phyloP scores from a whole-genome alignment of 2,113 vertebrate genomes.

The Bagarius yarrelli region DNA sequence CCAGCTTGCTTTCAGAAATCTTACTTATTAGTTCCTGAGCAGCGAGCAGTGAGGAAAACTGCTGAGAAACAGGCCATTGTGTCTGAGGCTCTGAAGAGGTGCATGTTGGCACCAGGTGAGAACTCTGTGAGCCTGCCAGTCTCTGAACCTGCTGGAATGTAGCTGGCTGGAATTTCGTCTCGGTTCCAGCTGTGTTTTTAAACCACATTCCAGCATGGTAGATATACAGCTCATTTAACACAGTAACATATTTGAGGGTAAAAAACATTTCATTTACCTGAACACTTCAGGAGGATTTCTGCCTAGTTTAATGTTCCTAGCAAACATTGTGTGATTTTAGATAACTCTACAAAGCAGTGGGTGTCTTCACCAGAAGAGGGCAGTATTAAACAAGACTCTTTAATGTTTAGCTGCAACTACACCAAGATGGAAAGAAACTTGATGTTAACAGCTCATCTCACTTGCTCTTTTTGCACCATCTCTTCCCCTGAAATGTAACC shows the following conservation, averaged over 20 bases:
- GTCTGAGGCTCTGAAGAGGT: not conserved
- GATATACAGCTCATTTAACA: conserved; percentile 29
- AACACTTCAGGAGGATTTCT: conserved; percentile 4
- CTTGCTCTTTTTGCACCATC: not conserved
- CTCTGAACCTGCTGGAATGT: conserved; percentile 44
- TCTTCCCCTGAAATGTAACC: not conserved
- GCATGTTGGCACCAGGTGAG: conserved; percentile 40
- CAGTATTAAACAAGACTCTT: conserved; percentile 25
- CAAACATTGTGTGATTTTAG: not conserved
- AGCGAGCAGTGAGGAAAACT: not conserved
- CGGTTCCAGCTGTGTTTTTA: not conserved
- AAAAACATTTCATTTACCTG: conserved; percentile 25
- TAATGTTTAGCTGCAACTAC: not conserved
- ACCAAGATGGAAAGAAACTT: not conserved
- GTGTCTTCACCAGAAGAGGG: conserved; percentile 31
- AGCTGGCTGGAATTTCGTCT: conserved; percentile 39
- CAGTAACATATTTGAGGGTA: conserved; percentile 14
- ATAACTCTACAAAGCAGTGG: not conserved
- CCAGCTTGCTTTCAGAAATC: conserved; percentile 3
- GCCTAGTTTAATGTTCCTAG: not conserved
- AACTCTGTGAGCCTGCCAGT: conserved; percentile 19
- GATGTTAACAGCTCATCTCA: not conserved
- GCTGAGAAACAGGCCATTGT: conserved; percentile 15
- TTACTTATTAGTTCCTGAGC: conserved; percentile 6
- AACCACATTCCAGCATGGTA: conserved; percentile 18